Base-by-base conservation (phyloP, 2,888 invertebrate species). In the Calliopum simillimum region DNA sequence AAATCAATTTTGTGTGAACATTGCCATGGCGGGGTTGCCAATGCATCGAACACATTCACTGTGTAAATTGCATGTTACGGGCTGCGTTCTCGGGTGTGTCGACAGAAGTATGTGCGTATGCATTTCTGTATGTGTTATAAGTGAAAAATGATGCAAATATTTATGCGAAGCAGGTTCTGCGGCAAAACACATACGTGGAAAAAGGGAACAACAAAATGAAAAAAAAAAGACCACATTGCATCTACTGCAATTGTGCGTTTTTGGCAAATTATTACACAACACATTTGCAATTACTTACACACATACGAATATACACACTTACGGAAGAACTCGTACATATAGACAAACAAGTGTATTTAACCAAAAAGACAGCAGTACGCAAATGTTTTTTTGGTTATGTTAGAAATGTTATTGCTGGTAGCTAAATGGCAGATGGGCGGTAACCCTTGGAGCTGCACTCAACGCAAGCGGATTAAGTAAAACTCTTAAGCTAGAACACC, bases 1-100 rank as follows among this genome's bases (percentile, higher is more conserved):
- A 51, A 51, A 51, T n/a, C 16, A 21, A 16, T 19, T 51, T 33
- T 33, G 33, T 8, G 33, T 33, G 21, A 16, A 49, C 58, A 58
- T n/a, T 23, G 16, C n/a, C 56, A 44, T 66, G 66, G 67, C 58
- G 67, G 33, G 33, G 33, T 58, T 67, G 49, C 67, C 67, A 67
- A 19, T 12, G 58, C n/a, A 58, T 16, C 33, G 25, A 67, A 67
- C 51, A 67, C 51, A 67, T 49, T 33, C 47, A 67, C 47, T 46
- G 58, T 46, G 58, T 59, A 59, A 59, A 67, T 66, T 66, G 64
- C 47, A 56, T 66, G 56, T 58, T 66, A 11, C 47, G 46, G 1
- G 4, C 59, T 67, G 67, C 33, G 33, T 33, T 5, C 33, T 33
- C 5, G 33, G 5, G 33, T 33, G 33, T 33, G n/a, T n/a, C n/a